These are phyloP conservation scores for Lithosia quadra DNA, from an alignment of 2,888 invertebrate genomes.

Conservation along the genomic window DNA sequence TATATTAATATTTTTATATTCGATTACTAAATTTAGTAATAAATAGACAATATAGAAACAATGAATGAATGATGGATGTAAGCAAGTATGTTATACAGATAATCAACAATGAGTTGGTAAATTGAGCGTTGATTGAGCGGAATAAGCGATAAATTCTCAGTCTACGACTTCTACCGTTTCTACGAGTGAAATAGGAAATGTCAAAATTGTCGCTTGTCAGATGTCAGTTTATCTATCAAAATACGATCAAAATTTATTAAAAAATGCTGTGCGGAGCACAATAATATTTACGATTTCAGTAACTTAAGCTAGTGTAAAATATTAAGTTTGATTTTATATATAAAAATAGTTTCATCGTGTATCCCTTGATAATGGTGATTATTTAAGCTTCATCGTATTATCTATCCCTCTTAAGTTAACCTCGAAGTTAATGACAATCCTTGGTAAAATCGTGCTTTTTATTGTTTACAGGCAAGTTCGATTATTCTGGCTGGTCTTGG, in stretches of 20 bases:
- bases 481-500: conserved; percentile 95
- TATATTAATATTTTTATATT: not conserved
- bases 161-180: too few relatives aligned
- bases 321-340: conserved; percentile 12
- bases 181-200: too few relatives aligned
- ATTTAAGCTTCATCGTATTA: not conserved
- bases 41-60: not conserved
- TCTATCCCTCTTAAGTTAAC: conserved; percentile 8
- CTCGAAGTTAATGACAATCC: not conserved
- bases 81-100: not conserved
- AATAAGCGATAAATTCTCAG: too few relatives aligned
- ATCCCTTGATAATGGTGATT: conserved; percentile 7
- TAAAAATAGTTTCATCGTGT: not conserved
- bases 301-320: not conserved
- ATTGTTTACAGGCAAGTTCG: conserved; percentile 81
- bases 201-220: not conserved
- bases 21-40: not conserved
- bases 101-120: not conserved
- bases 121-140: not conserved
- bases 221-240: too few relatives aligned
- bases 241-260: conserved; percentile 4
- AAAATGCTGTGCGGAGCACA: conserved; percentile 2
- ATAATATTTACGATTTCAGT: conserved; percentile 7
- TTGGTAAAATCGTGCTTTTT: not conserved
- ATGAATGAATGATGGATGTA: not conserved